phyloP scores from a whole-genome alignment of 2,113 vertebrate species.

The Rhombomys opimus region DNA sequence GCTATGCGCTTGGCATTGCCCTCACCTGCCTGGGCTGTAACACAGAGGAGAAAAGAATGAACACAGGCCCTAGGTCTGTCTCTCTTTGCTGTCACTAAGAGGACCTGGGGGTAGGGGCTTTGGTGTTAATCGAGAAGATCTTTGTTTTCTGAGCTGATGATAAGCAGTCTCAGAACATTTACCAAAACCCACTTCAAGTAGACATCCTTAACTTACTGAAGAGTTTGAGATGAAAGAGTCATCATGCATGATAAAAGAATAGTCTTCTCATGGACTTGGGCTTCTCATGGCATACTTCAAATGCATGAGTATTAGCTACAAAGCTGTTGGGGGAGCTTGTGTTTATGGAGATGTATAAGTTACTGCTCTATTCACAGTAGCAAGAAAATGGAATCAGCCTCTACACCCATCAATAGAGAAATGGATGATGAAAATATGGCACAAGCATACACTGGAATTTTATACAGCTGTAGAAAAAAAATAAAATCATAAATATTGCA shows the following conservation, averaged over 20 bases:
- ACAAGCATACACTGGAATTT: not conserved
- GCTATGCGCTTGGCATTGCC: not conserved
- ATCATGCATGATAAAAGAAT: not conserved
- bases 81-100: not conserved
- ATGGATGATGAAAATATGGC: not conserved
- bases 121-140: not conserved
- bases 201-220: not conserved
- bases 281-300: not conserved
- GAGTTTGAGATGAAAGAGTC: not conserved
- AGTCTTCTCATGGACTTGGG: not conserved
- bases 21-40: not conserved
- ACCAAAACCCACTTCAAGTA: not conserved
- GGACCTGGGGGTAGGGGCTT: not conserved
- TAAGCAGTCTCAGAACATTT: not conserved
- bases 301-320: not conserved
- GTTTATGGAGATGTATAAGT: not conserved
- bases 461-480: not conserved
- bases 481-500: not conserved
- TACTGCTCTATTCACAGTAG: not conserved
- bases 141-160: not conserved
- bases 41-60: not conserved
- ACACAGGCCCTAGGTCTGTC: rapidly evolving
- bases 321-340: not conserved
- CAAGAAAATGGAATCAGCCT: not conserved
- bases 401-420: not conserved